phyloP scores from a whole-genome alignment of 2,888 invertebrate genomes.

The Pachymerium ferrugineum region DNA sequence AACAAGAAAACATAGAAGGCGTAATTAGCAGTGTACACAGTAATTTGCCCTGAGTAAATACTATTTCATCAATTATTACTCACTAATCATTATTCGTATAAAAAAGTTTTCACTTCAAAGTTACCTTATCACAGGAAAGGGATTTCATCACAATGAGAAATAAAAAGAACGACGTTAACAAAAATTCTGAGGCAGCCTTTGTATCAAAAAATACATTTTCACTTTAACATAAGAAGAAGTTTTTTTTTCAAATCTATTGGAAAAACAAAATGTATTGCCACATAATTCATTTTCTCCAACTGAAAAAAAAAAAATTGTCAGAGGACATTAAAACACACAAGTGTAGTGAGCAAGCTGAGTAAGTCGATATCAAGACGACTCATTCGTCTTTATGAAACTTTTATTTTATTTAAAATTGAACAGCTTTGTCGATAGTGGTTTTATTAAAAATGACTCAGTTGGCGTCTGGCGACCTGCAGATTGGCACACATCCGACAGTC shows the following conservation, averaged over 20 bases:
- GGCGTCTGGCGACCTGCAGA: slow-evolving; percentile 3
- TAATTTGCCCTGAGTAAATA: neutral
- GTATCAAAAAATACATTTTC: neutral
- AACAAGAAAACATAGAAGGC: neutral
- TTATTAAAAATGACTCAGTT: neutral
- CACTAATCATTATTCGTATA: too few species aligned
- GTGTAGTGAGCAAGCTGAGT: too few species aligned
- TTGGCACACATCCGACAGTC: slow-evolving; percentile 32
- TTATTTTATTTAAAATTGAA: too few species aligned
- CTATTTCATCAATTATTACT: too few species aligned
- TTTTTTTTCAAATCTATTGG: neutral
- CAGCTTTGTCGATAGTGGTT: neutral
- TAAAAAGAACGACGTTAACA: neutral
- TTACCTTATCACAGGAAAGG: neutral
- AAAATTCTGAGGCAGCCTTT: neutral
- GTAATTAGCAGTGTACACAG: neutral
- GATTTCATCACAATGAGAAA: neutral
- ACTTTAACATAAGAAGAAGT: neutral
- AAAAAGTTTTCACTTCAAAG: neutral
- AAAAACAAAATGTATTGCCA: neutral
- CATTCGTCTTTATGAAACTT: neutral
- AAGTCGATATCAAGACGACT: too few species aligned
- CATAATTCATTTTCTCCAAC: neutral
- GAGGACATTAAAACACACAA: too few species aligned
- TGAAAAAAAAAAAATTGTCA: neutral